phyloP scores from a whole-genome alignment of 2,797 vertebrate genomes.

The Periophthalmus magnuspinnatus region DNA sequence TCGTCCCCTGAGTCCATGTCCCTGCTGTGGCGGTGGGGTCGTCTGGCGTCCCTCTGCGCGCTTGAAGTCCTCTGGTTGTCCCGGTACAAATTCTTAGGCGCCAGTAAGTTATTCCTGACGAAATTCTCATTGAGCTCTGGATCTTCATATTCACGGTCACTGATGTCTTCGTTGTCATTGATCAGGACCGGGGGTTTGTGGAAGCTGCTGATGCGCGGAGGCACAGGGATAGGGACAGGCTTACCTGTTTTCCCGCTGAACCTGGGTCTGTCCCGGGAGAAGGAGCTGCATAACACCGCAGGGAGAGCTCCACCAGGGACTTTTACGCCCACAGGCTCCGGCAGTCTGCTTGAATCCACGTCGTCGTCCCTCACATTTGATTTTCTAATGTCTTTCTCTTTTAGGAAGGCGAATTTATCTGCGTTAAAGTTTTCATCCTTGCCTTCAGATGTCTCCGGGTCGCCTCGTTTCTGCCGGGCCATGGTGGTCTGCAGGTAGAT shows the following conservation, averaged over 20 bases:
- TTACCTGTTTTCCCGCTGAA: constrained; percentile 67
- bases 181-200: constrained; percentile 10
- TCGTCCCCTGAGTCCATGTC: constrained; percentile 80
- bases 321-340: constrained; percentile 29
- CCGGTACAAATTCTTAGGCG: constrained; percentile 51
- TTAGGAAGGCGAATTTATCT: background rate
- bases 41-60: constrained; percentile 53
- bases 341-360: constrained; percentile 20
- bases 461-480: constrained; percentile 63
- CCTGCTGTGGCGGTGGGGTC: constrained; percentile 65
- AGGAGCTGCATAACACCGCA: constrained; percentile 18
- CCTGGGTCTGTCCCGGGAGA: constrained; percentile 56
- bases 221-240: constrained; percentile 68
- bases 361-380: constrained; percentile 18
- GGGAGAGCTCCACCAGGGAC: constrained; percentile 27
- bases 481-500: constrained; percentile 88
- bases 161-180: constrained; percentile 60
- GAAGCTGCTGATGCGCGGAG: constrained; percentile 56
- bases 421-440: constrained; percentile 64
- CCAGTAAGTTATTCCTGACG: constrained; percentile 76
- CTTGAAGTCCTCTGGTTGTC: constrained; percentile 44
- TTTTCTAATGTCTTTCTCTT: constrained; percentile 12
- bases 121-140: constrained; percentile 83
- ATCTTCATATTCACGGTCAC: constrained; percentile 83
- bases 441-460: constrained; percentile 34